Evolutionary conservation across 1,140 invertebrate genomes (phyloP).

Genomic region (Drosophila lacteicornis): DNA sequence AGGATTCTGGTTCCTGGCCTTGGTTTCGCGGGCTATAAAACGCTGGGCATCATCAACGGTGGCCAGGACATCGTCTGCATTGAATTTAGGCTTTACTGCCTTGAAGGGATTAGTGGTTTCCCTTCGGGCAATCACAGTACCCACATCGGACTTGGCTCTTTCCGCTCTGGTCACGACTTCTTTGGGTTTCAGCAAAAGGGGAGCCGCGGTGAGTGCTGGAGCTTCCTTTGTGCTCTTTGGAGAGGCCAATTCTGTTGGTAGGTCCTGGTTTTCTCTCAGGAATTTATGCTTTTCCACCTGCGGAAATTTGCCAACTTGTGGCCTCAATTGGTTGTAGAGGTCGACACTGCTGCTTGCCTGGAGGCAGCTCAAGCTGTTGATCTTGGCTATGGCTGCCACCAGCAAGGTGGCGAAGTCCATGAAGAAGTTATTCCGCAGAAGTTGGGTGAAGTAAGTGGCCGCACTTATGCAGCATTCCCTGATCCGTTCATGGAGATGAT

Average conservation of each 20-base stretch:
- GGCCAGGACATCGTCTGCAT: conserved; percentile 16
- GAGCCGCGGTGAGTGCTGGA: neutral
- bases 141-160: conserved; percentile 59
- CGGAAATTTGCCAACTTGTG: conserved; percentile 49
- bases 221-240: neutral
- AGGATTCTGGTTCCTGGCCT: conserved; percentile 41
- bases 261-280: conserved; percentile 22
- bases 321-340: conserved; percentile 61
- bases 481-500: conserved; percentile 66
- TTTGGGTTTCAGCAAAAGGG: conserved; percentile 24
- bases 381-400: conserved; percentile 72
- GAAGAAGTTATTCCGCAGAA: conserved; percentile 72
- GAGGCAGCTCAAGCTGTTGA: conserved; percentile 53
- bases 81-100: conserved; percentile 9
- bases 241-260: conserved; percentile 32
- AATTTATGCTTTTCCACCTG: conserved; percentile 55
- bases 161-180: conserved; percentile 53
- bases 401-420: conserved; percentile 67
- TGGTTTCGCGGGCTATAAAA: conserved; percentile 66
- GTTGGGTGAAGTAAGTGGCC: conserved; percentile 63
- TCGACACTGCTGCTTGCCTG: conserved; percentile 53
- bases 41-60: conserved; percentile 59
- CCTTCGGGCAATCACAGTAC: conserved; percentile 48
- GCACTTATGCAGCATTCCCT: conserved; percentile 64
- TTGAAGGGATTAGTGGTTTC: neutral